These are phyloP conservation scores for Drosophila bocki DNA, from an alignment of 1,140 invertebrate genomes.

Conservation along the genomic window DNA sequence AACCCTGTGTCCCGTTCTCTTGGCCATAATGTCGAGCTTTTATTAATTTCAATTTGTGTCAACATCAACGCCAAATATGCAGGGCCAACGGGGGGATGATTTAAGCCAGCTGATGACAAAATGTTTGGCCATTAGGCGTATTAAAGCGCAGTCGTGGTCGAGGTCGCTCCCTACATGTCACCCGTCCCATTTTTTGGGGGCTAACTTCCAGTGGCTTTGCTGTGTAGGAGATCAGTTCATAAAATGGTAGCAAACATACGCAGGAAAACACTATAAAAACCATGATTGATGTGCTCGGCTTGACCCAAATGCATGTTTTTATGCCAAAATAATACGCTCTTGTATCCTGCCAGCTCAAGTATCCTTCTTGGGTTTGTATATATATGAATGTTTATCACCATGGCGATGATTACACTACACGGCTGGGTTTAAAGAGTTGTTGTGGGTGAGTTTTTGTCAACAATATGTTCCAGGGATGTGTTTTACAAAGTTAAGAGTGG, in stretches of 20 bases:
- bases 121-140: constrained; percentile 75
- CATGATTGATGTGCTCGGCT: constrained; percentile 78
- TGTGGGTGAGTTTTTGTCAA: neutral
- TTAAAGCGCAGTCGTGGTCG: constrained; percentile 65
- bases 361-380: constrained; percentile 9
- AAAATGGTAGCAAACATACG: constrained; percentile 43
- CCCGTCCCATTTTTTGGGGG: neutral
- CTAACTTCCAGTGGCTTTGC: constrained; percentile 42
- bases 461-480: neutral
- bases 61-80: constrained; percentile 75
- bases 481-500: neutral
- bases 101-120: constrained; percentile 80
- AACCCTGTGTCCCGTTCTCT: constrained; percentile 2
- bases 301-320: constrained; percentile 81
- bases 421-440: constrained; percentile 1
- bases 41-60: constrained; percentile 83
- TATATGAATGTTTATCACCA: constrained; percentile 14
- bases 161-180: constrained; percentile 7
- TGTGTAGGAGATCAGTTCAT: constrained; percentile 52
- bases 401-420: constrained; percentile 4
- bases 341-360: constrained; percentile 38
- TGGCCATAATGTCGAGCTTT: constrained; percentile 40
- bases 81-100: constrained; percentile 50
- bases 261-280: constrained; percentile 60
- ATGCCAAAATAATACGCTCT: constrained; percentile 66